A percentile compares a stretch with the other conserved stretches of the same genome.
Evolutionary conservation across 1,140 invertebrate genomes (phyloP).

Genomic region (Melitaea cinxia): DNA sequence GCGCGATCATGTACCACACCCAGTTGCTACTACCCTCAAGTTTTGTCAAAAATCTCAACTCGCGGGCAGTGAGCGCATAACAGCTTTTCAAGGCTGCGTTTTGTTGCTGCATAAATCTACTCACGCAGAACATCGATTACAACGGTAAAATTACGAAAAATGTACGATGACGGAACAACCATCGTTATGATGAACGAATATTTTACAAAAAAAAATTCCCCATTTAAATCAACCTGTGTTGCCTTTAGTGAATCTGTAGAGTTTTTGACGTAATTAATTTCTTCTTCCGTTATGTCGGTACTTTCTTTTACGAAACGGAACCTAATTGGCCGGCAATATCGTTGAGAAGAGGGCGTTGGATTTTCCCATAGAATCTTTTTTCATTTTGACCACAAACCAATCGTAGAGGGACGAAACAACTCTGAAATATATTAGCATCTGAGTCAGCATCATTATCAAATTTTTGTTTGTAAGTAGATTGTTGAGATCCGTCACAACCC

Average conservation of each 20-base stretch:
- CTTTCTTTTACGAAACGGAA: conserved; percentile 2
- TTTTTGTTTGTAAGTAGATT: conserved; percentile 36
- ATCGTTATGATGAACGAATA: too few relatives aligned
- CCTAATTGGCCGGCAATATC: conserved; percentile 10
- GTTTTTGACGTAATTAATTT: background rate
- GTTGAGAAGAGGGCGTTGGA: conserved; percentile 4
- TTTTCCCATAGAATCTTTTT: conserved; percentile 7
- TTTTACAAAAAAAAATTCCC: too few relatives aligned
- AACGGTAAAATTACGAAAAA: background rate
- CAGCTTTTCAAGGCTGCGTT: too few relatives aligned
- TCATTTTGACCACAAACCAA: background rate
- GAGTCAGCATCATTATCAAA: conserved; percentile 16
- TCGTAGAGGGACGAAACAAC: conserved; percentile 30
- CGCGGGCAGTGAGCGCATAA: too few relatives aligned
- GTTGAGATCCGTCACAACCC: conserved; percentile 41
- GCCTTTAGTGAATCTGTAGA: too few relatives aligned
- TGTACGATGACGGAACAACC: too few relatives aligned
- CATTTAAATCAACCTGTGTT: background rate
- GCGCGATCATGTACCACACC: too few relatives aligned
- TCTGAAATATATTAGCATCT: conserved; percentile 38
- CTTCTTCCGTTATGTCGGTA: background rate
- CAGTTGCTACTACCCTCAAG: too few relatives aligned
- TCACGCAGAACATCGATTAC: background rate
- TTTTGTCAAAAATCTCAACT: too few relatives aligned
- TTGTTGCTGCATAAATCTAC: too few relatives aligned